These are phyloP conservation scores for Ceyx margarethae DNA, from an alignment of 2,113 vertebrate genomes.

Conservation along the genomic window DNA sequence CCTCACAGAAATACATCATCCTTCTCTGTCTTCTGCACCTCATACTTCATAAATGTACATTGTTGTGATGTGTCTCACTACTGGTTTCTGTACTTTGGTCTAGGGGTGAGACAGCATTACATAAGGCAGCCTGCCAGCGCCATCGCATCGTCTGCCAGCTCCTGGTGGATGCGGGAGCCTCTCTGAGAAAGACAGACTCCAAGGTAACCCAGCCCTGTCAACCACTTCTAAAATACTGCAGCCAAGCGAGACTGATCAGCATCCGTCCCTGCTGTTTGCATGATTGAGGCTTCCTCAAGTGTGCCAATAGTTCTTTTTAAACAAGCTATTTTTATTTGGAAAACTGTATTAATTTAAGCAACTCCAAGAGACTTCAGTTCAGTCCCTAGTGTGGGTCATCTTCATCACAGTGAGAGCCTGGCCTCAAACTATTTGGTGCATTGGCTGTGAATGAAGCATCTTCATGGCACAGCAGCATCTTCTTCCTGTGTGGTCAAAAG, in stretches of 20 bases:
- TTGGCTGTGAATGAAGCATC: background rate
- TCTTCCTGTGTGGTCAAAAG: conserved; percentile 22
- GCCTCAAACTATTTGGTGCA: background rate
- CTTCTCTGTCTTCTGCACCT: background rate
- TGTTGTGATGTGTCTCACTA: conserved; percentile 32
- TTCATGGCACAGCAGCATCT: background rate
- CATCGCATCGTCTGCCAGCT: conserved; percentile 86
- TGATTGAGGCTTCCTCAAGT: background rate
- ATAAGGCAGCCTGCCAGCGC: conserved; percentile 89
- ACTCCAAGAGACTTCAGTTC: background rate
- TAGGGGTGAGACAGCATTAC: conserved; percentile 93
- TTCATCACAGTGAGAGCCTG: background rate
- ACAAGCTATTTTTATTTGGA: background rate
- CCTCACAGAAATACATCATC: background rate
- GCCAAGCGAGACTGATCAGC: background rate
- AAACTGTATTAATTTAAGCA: conserved; percentile 22
- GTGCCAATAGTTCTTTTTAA: background rate
- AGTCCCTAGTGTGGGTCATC: background rate
- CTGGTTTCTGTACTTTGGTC: conserved; percentile 68
- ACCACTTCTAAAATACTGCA: background rate
- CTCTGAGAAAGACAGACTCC: conserved; percentile 88
- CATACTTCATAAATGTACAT: background rate
- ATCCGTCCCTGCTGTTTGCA: background rate
- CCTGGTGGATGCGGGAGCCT: conserved; percentile 90
- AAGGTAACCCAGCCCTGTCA: conserved; percentile 74